phyloP scores from a whole-genome alignment of 2,113 vertebrate species.

The Paralichthys olivaceus region DNA sequence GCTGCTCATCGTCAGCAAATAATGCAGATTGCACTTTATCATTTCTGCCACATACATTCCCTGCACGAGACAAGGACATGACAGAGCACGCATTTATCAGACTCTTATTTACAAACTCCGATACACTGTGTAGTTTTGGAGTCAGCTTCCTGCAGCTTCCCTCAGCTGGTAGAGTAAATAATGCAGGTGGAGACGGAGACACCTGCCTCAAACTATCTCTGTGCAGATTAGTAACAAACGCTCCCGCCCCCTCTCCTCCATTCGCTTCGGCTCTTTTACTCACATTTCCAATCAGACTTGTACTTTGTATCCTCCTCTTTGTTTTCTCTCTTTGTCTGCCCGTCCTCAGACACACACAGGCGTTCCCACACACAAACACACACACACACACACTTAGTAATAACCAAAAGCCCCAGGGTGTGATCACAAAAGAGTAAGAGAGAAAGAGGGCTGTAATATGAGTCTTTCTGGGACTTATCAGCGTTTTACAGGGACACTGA shows the following conservation, averaged over 20 bases:
- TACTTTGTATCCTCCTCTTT: constrained; percentile 35
- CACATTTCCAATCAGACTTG: constrained; percentile 57
- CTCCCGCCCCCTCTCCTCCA: constrained; percentile 1
- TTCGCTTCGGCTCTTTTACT: constrained; percentile 35
- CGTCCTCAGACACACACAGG: constrained; percentile 18
- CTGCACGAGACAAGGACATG: constrained; percentile 32
- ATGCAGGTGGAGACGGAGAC: constrained; percentile 45
- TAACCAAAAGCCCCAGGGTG: constrained; percentile 54
- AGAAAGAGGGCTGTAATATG: constrained; percentile 38
- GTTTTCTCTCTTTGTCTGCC: constrained; percentile 18
- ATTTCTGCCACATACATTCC: constrained; percentile 38
- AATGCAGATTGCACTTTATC: constrained; percentile 41
- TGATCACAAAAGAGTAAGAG: constrained; percentile 36
- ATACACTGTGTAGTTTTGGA: constrained; percentile 49
- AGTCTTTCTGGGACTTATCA: constrained; percentile 75
- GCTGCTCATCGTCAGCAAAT: constrained; percentile 20
- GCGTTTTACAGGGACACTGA: constrained; percentile 68
- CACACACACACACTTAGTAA: constrained; percentile 33
- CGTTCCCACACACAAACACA: constrained; percentile 18
- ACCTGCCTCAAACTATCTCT: constrained; percentile 47
- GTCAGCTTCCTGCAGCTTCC: constrained; percentile 54
- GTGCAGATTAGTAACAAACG: constrained; percentile 58
- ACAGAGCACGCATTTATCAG: constrained; percentile 66
- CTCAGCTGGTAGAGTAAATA: constrained; percentile 59
- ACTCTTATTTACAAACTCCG: constrained; percentile 63